Base-by-base conservation (phyloP, 2,797 vertebrate species). In the Adelosebastes latens region DNA sequence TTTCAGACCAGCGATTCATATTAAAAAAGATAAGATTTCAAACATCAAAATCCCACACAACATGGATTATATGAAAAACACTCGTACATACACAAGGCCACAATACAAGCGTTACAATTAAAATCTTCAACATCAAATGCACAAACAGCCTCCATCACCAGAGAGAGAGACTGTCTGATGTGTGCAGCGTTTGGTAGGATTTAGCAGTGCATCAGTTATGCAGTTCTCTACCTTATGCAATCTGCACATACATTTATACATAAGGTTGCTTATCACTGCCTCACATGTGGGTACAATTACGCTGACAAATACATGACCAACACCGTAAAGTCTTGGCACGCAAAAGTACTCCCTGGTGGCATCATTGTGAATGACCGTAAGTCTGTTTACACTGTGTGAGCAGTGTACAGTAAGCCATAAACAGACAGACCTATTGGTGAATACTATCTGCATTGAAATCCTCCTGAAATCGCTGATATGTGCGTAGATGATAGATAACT, bases 191-290 rank as follows among this genome's bases (percentile, higher is more conserved):
- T 69, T 64, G 39, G 69, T 61, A 4, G 36, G 84, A 80, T 81
- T 79, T 79, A 85, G 58, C 68, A 36, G 62, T 1, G 16, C 75
- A 82, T 74, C 88, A 85, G 70, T 90, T 88, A 88, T 84, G 59
- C 75, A 52, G 34, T 39, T 81, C 62, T 65, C 69, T 31, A 63
- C 77, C 81, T 86, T 79, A 82, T 79, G 74, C 39, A 80, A 75
- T 86, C 65, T 81, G 24, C 32, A 60, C 56, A 24, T 79, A 72
- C 66, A 81, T 88, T 81, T 75, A 82, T 69, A 72, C 63, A 80
- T 79, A 71, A 72, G 63, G 75, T 65, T 87, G 32, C 80, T 81
- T 87, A 90, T 91, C 87, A n/a, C 14, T 53, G 46, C 63, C 64
- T 81, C 56, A 71, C 88, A 91, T 74, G 77, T 75, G 72, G 79